Conservation (phyloP, 2,113 vertebrate species). For the Tichodroma muraria region DNA sequence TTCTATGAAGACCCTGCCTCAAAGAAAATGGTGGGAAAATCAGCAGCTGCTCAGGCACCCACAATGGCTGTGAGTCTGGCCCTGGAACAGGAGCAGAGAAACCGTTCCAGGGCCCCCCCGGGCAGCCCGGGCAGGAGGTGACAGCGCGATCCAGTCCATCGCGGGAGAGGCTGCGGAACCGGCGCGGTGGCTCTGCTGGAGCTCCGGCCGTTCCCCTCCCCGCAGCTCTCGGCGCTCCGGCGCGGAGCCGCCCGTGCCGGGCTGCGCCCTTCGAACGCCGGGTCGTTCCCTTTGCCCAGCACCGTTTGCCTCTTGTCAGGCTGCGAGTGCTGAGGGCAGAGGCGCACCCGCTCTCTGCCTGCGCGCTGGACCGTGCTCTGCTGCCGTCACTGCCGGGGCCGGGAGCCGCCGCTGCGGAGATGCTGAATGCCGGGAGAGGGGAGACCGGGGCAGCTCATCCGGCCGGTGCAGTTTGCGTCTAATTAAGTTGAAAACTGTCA, state of each 20-base stretch:
- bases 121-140: background rate
- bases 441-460: background rate
- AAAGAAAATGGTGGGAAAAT: background rate
- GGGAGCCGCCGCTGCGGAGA: background rate
- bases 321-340: background rate
- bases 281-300: background rate
- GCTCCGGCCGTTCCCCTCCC: background rate
- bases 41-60: background rate
- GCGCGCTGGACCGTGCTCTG: accelerated
- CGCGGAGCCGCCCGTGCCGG: no score
- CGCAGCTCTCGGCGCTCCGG: background rate
- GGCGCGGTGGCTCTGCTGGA: accelerated
- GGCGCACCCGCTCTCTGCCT: background rate
- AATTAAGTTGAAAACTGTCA: background rate
- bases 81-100: background rate
- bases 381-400: accelerated
- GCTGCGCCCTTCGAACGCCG: accelerated
- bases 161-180: background rate
- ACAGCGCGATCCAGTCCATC: accelerated
- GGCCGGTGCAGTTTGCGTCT: background rate
- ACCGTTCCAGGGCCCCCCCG: accelerated
- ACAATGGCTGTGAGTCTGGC: background rate
- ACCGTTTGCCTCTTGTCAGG: background rate
- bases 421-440: background rate
- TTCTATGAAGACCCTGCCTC: background rate